Evolutionary conservation across 2,888 invertebrate species (phyloP), one percentile per base, ranked within the genome.

Genomic region (Erebia epiphron): DNA sequence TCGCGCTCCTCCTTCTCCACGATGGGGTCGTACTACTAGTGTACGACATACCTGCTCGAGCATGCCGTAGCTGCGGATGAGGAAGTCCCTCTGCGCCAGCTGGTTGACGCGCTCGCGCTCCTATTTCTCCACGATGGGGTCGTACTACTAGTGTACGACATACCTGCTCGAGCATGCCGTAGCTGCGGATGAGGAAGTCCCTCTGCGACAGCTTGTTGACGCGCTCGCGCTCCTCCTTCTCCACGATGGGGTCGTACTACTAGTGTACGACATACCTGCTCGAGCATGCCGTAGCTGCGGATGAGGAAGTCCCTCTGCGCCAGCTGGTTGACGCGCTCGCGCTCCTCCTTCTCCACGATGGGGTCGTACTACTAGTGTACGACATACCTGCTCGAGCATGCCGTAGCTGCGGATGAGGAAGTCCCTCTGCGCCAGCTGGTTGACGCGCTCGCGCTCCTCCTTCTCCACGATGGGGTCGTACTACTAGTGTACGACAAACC

Each of bases 141-240:
- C 95, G 0, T 35, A 7, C 35, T 35, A 35, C 16, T 16, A 18
- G 0, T 18, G 54, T 14, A 18, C 18, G 18, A 18, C 54, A 8
- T 3, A 72, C 95, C 85, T 95, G 94, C 80, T 96, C 95, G 65
- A 96, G 83, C 83, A 97, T 94, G 56, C 96, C 96, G 76, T 95
- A 95, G 83, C 95, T 96, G 67, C 95, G 91, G 21, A 97, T 94
- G 64, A 97, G 88, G 83, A 95, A 95, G 79, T 96, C 96, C 60
- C 96, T 88, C 82, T 96, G 96, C 10, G 95, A 95, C 74, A 96
- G 83, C 72, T 93, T 86, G 76, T 94, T 95, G 62, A 95, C 83
- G 3, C 97, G 94, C 79, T 97, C 95, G 18, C 95, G 94, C 82
- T 97, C 97, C 80, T 97, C 97, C 13, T 95, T 88, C 83, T 95